These are phyloP conservation scores for Xyrichtys novacula DNA, from an alignment of 2,797 vertebrate species.

Conservation along the genomic window DNA sequence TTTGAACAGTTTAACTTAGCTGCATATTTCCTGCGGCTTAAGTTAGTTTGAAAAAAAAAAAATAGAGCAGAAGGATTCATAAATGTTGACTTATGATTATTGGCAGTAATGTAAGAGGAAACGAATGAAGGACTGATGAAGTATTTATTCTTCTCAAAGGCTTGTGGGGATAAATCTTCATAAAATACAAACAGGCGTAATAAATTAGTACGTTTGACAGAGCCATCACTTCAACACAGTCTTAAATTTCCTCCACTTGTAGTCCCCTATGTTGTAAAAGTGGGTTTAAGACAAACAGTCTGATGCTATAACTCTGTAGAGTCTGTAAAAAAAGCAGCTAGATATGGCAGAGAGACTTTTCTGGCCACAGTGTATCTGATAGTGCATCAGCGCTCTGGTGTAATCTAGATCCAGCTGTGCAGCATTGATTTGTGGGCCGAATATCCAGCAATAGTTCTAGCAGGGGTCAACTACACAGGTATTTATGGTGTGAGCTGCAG, in stretches of 20 bases:
- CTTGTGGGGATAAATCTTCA: not conserved
- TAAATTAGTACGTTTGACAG: not conserved
- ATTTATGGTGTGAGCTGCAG: conserved; percentile 54
- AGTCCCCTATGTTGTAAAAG: conserved; percentile 2
- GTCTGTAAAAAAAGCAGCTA: conserved; percentile 3
- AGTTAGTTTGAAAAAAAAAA: too few relatives aligned
- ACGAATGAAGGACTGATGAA: accelerated
- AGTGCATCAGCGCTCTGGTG: conserved; percentile 9
- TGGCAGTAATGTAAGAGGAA: not conserved
- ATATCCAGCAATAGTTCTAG: conserved; percentile 21
- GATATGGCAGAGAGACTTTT: conserved; percentile 23
- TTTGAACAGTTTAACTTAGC: too few relatives aligned
- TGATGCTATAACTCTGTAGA: not conserved
- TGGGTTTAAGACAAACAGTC: conserved; percentile 1
- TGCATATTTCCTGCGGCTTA: too few relatives aligned
- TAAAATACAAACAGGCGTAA: not conserved
- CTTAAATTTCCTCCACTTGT: not conserved
- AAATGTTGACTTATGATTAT: too few relatives aligned
- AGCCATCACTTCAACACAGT: not conserved
- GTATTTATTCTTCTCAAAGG: not conserved
- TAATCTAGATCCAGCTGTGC: conserved; percentile 43
- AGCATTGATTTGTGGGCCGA: conserved; percentile 49
- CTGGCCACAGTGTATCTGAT: conserved; percentile 3
- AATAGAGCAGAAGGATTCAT: too few relatives aligned
- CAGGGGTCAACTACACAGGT: conserved; percentile 38